Percentiles rank a stretch among this genome's conserved stretches.
Conservation (phyloP, 2,797 vertebrate species). For the Alca torda region DNA sequence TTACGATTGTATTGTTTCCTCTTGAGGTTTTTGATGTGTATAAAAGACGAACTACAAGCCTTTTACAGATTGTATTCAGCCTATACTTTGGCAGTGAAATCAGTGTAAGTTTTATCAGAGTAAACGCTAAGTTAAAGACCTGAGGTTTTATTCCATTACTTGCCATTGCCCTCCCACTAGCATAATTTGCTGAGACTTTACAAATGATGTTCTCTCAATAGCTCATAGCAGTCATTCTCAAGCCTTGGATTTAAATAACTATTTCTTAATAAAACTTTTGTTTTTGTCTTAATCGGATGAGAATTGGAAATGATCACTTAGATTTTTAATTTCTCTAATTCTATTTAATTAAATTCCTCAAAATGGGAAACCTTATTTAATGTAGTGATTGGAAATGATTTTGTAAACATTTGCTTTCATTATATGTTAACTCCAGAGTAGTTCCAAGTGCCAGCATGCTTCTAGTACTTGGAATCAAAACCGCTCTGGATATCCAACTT, state of each 20-base stretch:
- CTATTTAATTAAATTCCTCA: slow-evolving; percentile 69
- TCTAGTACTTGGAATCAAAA: slow-evolving; percentile 68
- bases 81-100: background rate
- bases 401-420: slow-evolving; percentile 75
- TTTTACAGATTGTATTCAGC: background rate
- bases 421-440: slow-evolving; percentile 72
- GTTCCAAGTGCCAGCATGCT: slow-evolving; percentile 65
- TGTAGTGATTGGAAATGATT: slow-evolving; percentile 72
- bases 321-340: slow-evolving; percentile 71
- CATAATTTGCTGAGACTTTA: slow-evolving; percentile 68
- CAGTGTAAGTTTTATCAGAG: slow-evolving; percentile 11
- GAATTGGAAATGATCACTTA: slow-evolving; percentile 74
- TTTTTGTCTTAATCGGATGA: slow-evolving; percentile 58
- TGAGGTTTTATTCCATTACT: slow-evolving; percentile 36
- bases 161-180: slow-evolving; percentile 54
- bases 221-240: slow-evolving; percentile 63
- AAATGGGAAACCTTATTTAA: slow-evolving; percentile 72
- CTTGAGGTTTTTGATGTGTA: background rate
- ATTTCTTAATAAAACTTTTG: slow-evolving; percentile 70
- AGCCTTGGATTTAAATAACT: slow-evolving; percentile 68
- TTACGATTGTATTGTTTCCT: background rate
- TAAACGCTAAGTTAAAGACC: slow-evolving; percentile 38
- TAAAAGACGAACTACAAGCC: background rate
- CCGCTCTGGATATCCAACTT: slow-evolving; percentile 65
- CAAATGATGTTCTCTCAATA: slow-evolving; percentile 68